Base-by-base conservation (phyloP, 1,140 invertebrate genomes). In the Drosophila bipectinata region DNA sequence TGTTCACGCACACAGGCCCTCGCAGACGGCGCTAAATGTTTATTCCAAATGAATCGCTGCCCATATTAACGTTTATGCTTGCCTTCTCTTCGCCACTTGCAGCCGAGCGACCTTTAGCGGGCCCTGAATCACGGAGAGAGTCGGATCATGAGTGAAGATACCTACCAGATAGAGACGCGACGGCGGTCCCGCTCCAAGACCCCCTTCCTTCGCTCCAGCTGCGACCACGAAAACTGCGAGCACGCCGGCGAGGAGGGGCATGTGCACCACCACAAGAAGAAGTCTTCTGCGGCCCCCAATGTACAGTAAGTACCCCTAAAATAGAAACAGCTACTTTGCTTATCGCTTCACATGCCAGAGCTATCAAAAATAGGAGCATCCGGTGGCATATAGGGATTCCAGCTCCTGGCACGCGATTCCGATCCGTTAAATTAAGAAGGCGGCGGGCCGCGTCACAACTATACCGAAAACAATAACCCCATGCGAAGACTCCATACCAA, bases 171-270 rank as follows among this genome's bases (percentile, higher is more conserved):
- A 58, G 89, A 90, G 32, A 91, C 90, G 53, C 91, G 93, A 85
- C 93, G 92, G 88, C 93, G 94, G 90, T 94, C 94, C 69, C 93
- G 94, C 53, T 94, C 94, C 21, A 94, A 93, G 78, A 94, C 94
- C 71, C 94, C 94, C 63, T 94, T 94, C 79, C 77, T 94, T 44
- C 92, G 92, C 61, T 93, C 93, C 55, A 93, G 91, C 76, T 93
- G 92, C 73, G 93, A 94, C 78, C 92, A 92, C 63, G 93, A 93
- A 72, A 92, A 92, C 49, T 93, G 92, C 62, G 82, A 85, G 24
- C 92, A 92, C 47, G 91, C 82, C 45, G 92, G 92, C 6, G 93
- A 93, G 34, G 93, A 94, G 63, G 87, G 84, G 5, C 93, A 93
- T 77, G 78, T 75, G 58, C 80, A 91, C 68, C 83, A 90, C 32